Evolutionary conservation across 1,140 invertebrate genomes (phyloP).

Genomic region (Papilio aristodemus): DNA sequence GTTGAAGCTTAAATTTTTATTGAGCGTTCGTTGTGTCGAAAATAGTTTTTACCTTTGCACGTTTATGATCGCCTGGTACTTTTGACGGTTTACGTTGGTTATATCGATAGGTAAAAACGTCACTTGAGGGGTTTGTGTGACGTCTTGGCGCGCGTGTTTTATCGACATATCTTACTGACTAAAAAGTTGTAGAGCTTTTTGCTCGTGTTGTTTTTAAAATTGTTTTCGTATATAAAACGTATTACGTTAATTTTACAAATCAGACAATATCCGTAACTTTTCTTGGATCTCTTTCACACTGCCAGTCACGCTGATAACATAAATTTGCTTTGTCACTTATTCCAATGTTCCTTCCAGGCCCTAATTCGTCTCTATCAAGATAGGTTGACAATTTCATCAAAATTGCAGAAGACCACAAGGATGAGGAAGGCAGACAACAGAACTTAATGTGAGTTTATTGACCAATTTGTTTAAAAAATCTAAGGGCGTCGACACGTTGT

Average conservation of each 20-base stretch:
- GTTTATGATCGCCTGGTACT: conserved; percentile 71
- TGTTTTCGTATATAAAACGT: background rate
- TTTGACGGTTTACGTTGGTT: conserved; percentile 73
- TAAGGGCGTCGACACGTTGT: background rate
- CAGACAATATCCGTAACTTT: no score
- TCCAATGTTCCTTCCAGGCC: no score
- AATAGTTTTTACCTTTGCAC: conserved; percentile 63
- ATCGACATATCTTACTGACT: background rate
- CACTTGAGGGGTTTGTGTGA: conserved; percentile 3
- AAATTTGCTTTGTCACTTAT: no score
- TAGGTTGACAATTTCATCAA: no score
- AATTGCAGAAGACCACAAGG: no score
- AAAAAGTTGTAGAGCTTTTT: background rate
- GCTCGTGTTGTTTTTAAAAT: background rate
- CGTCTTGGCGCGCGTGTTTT: conserved; percentile 14
- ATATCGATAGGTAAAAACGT: conserved; percentile 67
- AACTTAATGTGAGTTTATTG: no score
- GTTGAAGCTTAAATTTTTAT: conserved; percentile 76
- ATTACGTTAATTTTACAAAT: no score
- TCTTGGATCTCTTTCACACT: no score
- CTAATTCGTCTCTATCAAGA: no score
- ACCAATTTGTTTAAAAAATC: no score
- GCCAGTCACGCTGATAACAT: background rate
- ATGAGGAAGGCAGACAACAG: no score
- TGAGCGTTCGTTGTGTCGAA: conserved; percentile 63